Evolutionary conservation across 2,888 invertebrate species (phyloP).

Genomic region (Drosophila pseudotakahashii): DNA sequence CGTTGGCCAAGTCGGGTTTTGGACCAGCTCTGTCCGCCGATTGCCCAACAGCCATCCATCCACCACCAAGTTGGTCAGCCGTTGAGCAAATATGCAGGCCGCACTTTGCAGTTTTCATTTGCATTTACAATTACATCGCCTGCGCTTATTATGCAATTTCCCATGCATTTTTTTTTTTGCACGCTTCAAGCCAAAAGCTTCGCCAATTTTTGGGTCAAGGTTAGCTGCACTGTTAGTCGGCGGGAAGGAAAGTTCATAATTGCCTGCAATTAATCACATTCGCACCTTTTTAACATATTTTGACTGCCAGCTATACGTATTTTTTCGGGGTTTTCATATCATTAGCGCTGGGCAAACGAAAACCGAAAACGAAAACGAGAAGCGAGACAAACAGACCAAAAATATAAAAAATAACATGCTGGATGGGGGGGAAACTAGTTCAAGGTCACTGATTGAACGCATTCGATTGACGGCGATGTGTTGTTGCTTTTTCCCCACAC

Average conservation of each 20-base stretch:
- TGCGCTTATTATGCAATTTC: conserved; percentile 53
- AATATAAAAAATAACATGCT: conserved; percentile 20
- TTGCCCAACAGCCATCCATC: conserved; percentile 53
- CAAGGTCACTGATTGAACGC: conserved; percentile 76
- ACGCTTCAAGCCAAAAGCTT: conserved; percentile 15
- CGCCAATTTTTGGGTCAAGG: conserved; percentile 74
- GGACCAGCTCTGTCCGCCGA: conserved; percentile 35
- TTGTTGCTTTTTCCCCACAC: conserved; percentile 33
- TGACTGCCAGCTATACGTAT: conserved; percentile 18
- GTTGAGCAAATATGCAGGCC: conserved; percentile 55
- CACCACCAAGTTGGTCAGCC: conserved; percentile 56
- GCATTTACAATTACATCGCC: conserved; percentile 18
- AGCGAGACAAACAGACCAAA: conserved; percentile 34
- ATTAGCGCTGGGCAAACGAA: conserved; percentile 46
- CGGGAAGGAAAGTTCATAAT: conserved; percentile 63
- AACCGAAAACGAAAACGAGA: conserved; percentile 47
- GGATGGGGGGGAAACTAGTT: conserved; percentile 69
- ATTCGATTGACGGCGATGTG: conserved; percentile 29
- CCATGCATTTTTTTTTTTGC: conserved; percentile 38
- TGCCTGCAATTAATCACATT: conserved; percentile 60
- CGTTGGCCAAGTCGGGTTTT: conserved; percentile 31
- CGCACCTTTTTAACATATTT: conserved; percentile 56
- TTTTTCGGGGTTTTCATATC: conserved; percentile 36
- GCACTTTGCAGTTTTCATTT: conserved; percentile 38
- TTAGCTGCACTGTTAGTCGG: conserved; percentile 54